Conservation (phyloP, 2,888 invertebrate genomes). For the Dusona sp. region DNA sequence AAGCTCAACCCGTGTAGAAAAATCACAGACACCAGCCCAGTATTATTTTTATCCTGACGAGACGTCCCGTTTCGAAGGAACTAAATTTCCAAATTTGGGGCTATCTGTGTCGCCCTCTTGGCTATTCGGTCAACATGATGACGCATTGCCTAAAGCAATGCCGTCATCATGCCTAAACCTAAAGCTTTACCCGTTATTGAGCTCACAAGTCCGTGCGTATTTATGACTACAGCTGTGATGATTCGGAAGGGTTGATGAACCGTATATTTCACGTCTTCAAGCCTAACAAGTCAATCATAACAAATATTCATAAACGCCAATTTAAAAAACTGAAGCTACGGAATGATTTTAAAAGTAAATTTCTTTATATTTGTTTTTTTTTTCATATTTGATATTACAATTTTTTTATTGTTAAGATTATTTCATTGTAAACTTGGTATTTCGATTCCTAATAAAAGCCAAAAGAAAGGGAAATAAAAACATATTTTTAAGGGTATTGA, state of each 20-base stretch:
- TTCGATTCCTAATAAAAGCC: background rate
- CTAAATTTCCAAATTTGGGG: background rate
- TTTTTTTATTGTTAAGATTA: background rate
- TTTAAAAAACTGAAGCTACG: background rate
- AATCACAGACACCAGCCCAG: background rate
- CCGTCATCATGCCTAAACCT: too few relatives aligned
- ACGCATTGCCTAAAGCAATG: background rate
- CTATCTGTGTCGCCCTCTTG: background rate
- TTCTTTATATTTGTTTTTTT: background rate
- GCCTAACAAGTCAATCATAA: background rate
- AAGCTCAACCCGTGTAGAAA: too few relatives aligned
- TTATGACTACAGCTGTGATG: background rate
- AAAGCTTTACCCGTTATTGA: background rate
- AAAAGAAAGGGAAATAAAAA: background rate
- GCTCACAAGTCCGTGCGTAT: background rate
- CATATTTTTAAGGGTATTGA: background rate
- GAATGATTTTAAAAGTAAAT: background rate
- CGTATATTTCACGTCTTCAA: background rate
- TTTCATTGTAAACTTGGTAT: background rate
- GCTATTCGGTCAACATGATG: background rate
- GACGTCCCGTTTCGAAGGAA: background rate
- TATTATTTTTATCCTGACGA: background rate
- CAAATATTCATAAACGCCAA: background rate
- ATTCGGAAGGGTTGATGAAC: background rate
- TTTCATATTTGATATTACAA: background rate